Evolutionary conservation across 2,113 vertebrate genomes (phyloP).

Genomic region (Pristiophorus japonicus): DNA sequence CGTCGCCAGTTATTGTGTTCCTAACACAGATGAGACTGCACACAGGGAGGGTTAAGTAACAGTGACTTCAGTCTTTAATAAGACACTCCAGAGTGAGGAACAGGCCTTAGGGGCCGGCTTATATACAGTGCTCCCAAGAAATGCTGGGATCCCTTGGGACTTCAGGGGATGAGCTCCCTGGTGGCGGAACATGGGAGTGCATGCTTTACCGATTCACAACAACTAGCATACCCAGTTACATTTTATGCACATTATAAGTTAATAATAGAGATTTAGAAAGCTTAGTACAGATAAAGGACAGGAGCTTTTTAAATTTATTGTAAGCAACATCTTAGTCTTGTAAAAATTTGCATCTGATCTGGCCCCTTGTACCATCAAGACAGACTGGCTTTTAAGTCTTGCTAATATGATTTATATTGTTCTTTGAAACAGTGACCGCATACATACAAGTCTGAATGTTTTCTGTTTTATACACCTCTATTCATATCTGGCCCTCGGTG

Average conservation of each 20-base stretch:
- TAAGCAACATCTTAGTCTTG: not conserved
- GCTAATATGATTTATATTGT: not conserved
- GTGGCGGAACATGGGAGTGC: too few species aligned
- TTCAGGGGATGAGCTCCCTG: too few species aligned
- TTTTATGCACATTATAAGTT: not conserved
- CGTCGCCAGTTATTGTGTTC: too few species aligned
- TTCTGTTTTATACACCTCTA: not conserved
- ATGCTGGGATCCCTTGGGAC: too few species aligned
- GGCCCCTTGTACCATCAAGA: not conserved
- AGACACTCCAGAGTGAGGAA: too few species aligned
- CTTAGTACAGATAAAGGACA: not conserved
- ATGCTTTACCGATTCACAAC: too few species aligned
- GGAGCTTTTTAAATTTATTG: not conserved
- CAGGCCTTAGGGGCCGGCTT: too few species aligned
- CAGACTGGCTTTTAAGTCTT: not conserved
- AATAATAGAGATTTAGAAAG: not conserved
- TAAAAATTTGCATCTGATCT: not conserved
- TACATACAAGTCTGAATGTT: not conserved
- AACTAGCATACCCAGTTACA: not conserved
- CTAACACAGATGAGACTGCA: too few species aligned
- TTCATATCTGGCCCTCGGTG: not conserved
- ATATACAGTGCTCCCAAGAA: too few species aligned
- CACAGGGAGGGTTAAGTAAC: too few species aligned
- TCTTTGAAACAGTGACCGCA: too few species aligned
- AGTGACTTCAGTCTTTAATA: too few species aligned